These are phyloP conservation scores for Oreochromis tanganicae DNA, from an alignment of 2,113 vertebrate species.

Conservation along the genomic window DNA sequence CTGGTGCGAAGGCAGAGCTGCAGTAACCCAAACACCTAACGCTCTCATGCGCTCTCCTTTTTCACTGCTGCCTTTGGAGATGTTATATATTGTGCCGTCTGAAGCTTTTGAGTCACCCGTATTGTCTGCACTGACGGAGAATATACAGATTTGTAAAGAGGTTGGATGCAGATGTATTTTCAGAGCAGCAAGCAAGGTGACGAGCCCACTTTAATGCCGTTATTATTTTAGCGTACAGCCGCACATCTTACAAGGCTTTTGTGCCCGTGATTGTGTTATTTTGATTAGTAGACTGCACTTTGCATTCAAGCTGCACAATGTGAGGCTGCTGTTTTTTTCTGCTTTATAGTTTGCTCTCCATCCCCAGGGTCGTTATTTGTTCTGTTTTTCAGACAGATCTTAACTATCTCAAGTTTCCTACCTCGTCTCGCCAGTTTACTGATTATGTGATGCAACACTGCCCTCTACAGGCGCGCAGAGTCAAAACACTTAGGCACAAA, in stretches of 20 bases:
- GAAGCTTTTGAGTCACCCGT: neutral
- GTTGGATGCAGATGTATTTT: neutral
- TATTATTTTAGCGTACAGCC: neutral
- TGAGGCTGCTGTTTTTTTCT: neutral
- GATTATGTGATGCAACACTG: conserved; percentile 38
- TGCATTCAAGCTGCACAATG: neutral
- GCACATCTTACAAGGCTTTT: neutral
- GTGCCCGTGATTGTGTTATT: neutral
- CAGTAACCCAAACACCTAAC: conserved; percentile 19
- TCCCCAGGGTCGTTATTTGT: conserved; percentile 22
- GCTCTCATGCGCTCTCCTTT: neutral
- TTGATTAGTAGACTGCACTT: neutral
- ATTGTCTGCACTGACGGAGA: neutral
- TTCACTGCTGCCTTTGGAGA: neutral
- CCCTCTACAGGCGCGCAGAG: conserved; percentile 37
- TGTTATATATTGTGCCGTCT: conserved; percentile 8
- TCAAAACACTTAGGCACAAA: neutral
- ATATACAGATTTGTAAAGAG: neutral
- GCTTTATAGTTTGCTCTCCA: neutral
- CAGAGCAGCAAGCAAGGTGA: neutral
- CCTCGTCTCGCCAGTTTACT: neutral
- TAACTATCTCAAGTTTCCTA: neutral
- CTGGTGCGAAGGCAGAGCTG: conserved; percentile 40
- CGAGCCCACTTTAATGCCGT: neutral
- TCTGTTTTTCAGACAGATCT: conserved; percentile 1